Conservation (phyloP, 2,113 vertebrate species). For the Hyperopisus bebe region DNA sequence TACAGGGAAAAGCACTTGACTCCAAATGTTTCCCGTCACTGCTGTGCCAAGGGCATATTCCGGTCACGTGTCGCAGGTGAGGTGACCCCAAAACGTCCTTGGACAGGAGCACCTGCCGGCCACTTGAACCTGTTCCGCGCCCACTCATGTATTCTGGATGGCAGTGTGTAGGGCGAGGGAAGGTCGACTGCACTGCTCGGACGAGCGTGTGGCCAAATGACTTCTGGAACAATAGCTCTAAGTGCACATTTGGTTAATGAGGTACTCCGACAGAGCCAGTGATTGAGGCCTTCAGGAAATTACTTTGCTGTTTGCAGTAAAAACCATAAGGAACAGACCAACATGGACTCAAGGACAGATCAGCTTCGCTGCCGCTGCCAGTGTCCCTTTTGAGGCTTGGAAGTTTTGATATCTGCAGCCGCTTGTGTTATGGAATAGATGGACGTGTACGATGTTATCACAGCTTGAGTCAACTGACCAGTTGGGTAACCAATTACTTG, state of each 20-base stretch:
- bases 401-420: neutral
- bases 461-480: neutral
- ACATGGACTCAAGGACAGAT: neutral
- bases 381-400: neutral
- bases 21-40: neutral
- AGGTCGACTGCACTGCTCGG: neutral
- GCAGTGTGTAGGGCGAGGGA: neutral
- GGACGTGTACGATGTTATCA: neutral
- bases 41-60: neutral
- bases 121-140: neutral
- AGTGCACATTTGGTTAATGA: conserved; percentile 12
- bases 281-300: conserved; percentile 14
- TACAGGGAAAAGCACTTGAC: neutral
- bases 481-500: neutral
- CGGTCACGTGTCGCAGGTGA: neutral
- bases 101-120: neutral
- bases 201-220: neutral
- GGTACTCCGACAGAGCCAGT: neutral
- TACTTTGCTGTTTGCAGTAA: neutral
- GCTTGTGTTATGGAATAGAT: neutral
- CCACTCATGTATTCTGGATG: neutral
- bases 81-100: neutral
- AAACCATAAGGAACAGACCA: neutral
- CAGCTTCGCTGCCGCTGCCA: neutral
- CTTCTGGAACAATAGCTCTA: neutral